These are phyloP conservation scores for Echinometra lucunter DNA, from an alignment of 53 echinoderm and acorn worm genomes.

Conservation along the genomic window DNA sequence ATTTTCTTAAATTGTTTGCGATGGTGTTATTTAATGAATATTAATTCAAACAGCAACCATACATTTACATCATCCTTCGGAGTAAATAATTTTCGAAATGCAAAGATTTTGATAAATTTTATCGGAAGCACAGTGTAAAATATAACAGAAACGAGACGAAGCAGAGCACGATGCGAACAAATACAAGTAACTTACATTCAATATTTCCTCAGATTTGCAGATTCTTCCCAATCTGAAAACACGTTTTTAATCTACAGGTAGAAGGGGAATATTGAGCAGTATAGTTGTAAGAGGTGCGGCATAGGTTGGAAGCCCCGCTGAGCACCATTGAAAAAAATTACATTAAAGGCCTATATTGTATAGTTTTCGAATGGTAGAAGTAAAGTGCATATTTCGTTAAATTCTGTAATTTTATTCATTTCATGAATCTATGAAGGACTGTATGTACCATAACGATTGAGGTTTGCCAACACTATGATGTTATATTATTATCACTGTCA, in stretches of 20 bases:
- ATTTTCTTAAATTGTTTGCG: neutral
- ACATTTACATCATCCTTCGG: neutral
- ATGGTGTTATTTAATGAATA: neutral
- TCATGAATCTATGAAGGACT: too few relatives aligned
- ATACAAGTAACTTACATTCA: neutral
- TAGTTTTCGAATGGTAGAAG: too few relatives aligned
- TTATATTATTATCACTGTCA: too few relatives aligned
- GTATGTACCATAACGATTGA: neutral
- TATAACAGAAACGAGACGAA: neutral
- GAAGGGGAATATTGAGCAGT: neutral
- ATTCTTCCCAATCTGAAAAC: neutral
- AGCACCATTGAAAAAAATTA: neutral
- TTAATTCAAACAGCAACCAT: neutral
- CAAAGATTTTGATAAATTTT: neutral
- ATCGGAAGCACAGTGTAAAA: neutral
- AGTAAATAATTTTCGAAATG: neutral
- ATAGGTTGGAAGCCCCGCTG: constrained; percentile 1
- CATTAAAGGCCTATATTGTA: too few relatives aligned
- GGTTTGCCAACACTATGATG: neutral
- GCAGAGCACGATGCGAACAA: neutral
- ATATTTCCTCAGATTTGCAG: neutral
- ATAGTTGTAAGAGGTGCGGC: neutral
- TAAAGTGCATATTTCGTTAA: too few relatives aligned
- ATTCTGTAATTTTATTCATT: too few relatives aligned
- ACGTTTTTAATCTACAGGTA: neutral